These are phyloP conservation scores for Cisticola juncidis DNA, from an alignment of 2,113 vertebrate species.

Conservation along the genomic window DNA sequence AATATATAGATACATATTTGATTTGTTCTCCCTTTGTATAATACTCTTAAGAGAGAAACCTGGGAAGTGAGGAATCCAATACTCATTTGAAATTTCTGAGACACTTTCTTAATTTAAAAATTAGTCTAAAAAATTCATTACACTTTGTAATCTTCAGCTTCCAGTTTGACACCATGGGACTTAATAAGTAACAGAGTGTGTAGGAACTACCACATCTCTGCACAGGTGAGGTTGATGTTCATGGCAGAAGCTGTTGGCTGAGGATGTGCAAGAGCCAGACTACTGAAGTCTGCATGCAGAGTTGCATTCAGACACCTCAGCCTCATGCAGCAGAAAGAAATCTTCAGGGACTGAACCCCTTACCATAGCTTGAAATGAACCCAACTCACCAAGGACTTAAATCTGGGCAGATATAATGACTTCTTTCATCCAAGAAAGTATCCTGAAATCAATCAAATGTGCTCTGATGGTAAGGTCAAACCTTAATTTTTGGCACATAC, in stretches of 20 bases:
- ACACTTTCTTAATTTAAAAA: background rate
- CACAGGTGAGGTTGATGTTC: background rate
- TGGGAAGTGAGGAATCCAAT: background rate
- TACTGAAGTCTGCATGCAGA: accelerated
- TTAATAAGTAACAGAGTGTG: background rate
- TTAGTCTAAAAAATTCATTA: background rate
- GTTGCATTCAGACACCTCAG: background rate
- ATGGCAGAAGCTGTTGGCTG: background rate
- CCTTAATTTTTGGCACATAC: background rate
- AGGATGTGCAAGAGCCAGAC: background rate
- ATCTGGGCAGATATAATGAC: background rate
- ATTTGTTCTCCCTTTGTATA: background rate
- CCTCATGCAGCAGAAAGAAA: background rate
- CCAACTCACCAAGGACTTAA: background rate
- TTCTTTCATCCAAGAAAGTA: background rate
- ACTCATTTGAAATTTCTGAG: background rate
- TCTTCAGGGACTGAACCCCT: background rate
- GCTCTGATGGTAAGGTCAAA: background rate
- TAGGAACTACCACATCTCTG: background rate
- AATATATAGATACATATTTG: background rate
- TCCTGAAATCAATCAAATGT: background rate
- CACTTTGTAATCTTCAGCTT: background rate
- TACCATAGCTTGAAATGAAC: background rate
- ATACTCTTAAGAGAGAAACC: background rate
- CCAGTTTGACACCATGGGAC: background rate